Evolutionary conservation across 2,888 invertebrate genomes (phyloP), one percentile per base, ranked within the genome.

Genomic region (Uloborus plumipes): DNA sequence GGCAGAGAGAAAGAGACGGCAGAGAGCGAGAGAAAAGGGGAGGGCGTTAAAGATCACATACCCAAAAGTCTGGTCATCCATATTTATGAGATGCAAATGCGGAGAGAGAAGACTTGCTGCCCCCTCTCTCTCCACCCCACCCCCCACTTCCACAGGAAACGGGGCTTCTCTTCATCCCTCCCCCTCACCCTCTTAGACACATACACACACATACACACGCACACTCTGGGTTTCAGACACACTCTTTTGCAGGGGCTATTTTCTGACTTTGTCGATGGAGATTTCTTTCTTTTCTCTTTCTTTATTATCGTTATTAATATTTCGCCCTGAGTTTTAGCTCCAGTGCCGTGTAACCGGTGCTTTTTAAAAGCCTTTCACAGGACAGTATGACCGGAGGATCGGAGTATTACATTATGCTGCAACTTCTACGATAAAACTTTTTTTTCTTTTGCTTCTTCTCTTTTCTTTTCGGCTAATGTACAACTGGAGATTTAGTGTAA

Each of bases 31-130:
- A 47, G 22, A 16, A 26, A 22, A 49, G 53, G 50, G 31, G 62
- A 20, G 73, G 69, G 80, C 76, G 81, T 76, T 82, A 82, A 82
- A 82, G 81, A 82, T 82, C 81, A 82, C 81, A 82, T 82, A 76
- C 81, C 81, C 81, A 75, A 82, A 82, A 82, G 81, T 82, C 81
- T 82, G 71, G 71, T 66, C 76, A 82, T 82, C 58, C 81, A 82
- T 82, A 82, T 82, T 75, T 82, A 82, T 82, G 81, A 82, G 81
- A 82, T 82, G 81, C 81, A 82, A 82, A 82, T 82, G 76, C 59
- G 81, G 66, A 82, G 75, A 82, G 81, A 81, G 71, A 75, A 71
- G 64, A 66, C 64, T n/a, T 67, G 22, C 69, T 51, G 61, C 61
- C 72, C 72, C 61, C 7, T n/a, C 47, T 39, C 58, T 39, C 58